A percentile compares a stretch with the other conserved stretches of the same genome.
These are phyloP conservation scores for Oenanthe oenanthe DNA, from an alignment of 2,113 vertebrate genomes.

Conservation along the genomic window DNA sequence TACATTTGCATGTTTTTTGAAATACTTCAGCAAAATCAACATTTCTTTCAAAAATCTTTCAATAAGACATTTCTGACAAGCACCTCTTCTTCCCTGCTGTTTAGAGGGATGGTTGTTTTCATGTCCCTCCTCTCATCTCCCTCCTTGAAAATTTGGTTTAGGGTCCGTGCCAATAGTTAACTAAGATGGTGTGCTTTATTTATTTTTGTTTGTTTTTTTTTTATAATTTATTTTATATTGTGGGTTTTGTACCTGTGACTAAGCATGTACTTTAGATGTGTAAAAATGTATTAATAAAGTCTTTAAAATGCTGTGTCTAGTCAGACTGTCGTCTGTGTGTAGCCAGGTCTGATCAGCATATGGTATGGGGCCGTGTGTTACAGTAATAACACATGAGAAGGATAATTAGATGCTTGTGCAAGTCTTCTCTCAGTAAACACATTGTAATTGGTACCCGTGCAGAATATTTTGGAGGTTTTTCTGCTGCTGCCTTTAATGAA, in stretches of 20 bases:
- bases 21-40: neutral
- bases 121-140: neutral
- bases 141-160: neutral
- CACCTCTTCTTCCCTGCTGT: neutral
- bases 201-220: neutral
- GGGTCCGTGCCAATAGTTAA: neutral
- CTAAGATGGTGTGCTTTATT: neutral
- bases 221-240: neutral
- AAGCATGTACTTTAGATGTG: neutral
- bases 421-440: constrained; percentile 27
- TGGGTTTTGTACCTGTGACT: constrained; percentile 2
- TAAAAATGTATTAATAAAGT: constrained; percentile 49
- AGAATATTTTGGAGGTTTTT: neutral
- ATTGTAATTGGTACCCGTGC: neutral
- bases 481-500: constrained; percentile 13
- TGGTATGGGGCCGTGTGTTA: neutral
- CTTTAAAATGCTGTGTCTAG: constrained; percentile 32
- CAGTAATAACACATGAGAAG: neutral
- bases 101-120: neutral
- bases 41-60: neutral
- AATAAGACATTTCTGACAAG: neutral
- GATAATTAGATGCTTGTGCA: constrained; percentile 38
- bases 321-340: constrained; percentile 30
- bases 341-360: constrained; percentile 38
- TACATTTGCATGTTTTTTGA: neutral